Conservation (phyloP, 1,140 invertebrate species). For the Phenacoccus solenopsis region DNA sequence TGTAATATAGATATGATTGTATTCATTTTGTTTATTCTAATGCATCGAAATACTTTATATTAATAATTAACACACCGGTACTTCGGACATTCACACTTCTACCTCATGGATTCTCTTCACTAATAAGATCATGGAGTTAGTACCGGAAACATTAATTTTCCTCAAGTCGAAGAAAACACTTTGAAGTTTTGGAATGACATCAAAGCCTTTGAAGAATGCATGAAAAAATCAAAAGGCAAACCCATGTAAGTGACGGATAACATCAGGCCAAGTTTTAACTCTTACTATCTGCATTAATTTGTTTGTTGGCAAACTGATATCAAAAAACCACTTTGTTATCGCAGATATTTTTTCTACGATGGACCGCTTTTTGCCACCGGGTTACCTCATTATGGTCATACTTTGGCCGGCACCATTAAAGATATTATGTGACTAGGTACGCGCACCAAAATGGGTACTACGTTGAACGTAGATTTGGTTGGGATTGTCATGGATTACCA, state of each 20-base stretch:
- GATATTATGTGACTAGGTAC: slow-evolving; percentile 95
- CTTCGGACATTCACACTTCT: neutral
- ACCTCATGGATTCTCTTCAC: neutral
- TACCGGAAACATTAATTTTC: slow-evolving; percentile 85
- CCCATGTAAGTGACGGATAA: no score
- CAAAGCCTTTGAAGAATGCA: slow-evolving; percentile 77
- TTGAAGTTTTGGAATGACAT: slow-evolving; percentile 69
- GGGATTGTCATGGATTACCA: slow-evolving; percentile 98
- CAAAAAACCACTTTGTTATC: slow-evolving; percentile 26
- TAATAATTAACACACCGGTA: neutral
- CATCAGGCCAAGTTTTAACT: neutral
- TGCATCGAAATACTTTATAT: neutral
- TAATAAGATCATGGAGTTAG: slow-evolving; percentile 28
- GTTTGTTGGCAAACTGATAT: slow-evolving; percentile 9
- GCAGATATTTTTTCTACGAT: slow-evolving; percentile 94
- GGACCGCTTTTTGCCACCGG: slow-evolving; percentile 99
- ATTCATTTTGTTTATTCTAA: neutral
- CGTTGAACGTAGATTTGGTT: slow-evolving; percentile 95
- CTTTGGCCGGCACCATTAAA: slow-evolving; percentile 96
- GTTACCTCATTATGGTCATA: slow-evolving; percentile 97
- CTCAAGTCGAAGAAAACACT: slow-evolving; percentile 76
- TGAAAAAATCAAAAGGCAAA: slow-evolving; percentile 71
- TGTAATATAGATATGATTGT: neutral
- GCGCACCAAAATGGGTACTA: slow-evolving; percentile 90
- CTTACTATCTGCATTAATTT: neutral